Evolutionary conservation across 2,888 invertebrate genomes (phyloP).

Genomic region (Drosophila monieri): DNA sequence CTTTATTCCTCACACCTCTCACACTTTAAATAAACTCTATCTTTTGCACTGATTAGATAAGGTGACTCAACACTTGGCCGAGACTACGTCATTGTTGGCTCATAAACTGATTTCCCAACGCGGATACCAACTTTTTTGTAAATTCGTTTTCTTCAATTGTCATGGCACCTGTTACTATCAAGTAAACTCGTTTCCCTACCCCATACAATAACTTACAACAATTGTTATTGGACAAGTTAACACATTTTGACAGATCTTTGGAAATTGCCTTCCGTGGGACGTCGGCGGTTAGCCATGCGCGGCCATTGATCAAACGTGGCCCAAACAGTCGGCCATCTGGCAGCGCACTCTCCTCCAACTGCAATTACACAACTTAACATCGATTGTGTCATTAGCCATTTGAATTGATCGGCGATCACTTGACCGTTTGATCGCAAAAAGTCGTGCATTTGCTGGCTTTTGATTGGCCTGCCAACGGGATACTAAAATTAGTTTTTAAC

Average conservation of each 20-base stretch:
- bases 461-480: conserved; percentile 19
- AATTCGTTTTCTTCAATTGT: conserved; percentile 3
- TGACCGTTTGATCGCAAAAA: conserved; percentile 34
- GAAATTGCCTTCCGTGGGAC: conserved; percentile 64
- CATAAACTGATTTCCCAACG: conserved; percentile 19
- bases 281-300: conserved; percentile 5
- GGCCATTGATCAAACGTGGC: conserved; percentile 38
- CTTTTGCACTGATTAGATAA: conserved; percentile 26
- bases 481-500: conserved; percentile 18
- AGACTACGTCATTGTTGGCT: conserved; percentile 21
- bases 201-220: conserved; percentile 30
- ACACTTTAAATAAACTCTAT: background rate
- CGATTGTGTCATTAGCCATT: conserved; percentile 44
- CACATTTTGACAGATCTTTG: conserved; percentile 58
- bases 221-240: conserved; percentile 44
- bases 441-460: conserved; percentile 52
- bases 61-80: conserved; percentile 8
- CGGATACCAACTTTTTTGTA: background rate
- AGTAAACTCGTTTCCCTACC: conserved; percentile 24
- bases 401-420: conserved; percentile 15
- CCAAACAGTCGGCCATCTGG: conserved; percentile 33
- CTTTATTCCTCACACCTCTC: no score
- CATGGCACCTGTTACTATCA: conserved; percentile 19
- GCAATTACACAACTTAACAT: conserved; percentile 41
- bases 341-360: conserved; percentile 5